A percentile compares a stretch with the other conserved stretches of the same genome.
Evolutionary conservation across 2,797 vertebrate species (phyloP).

Genomic region (Bryconaethiops microstoma): DNA sequence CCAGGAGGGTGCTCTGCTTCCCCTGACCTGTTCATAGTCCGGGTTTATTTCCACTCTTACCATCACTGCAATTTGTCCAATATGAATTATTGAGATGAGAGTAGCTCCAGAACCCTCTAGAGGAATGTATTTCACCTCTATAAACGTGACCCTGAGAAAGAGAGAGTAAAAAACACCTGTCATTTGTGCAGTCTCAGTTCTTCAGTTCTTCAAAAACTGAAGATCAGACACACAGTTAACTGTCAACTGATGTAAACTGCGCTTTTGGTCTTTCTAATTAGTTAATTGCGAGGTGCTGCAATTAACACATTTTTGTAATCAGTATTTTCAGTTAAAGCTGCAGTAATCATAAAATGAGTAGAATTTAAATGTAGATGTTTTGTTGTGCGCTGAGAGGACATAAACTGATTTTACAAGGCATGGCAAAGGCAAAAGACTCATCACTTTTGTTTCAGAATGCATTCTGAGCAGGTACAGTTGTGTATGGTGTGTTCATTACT

Average conservation of each 20-base stretch:
- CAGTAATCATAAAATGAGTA: background rate
- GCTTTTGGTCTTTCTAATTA: background rate
- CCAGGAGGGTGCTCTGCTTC: background rate
- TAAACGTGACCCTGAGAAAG: conserved; percentile 7
- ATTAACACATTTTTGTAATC: background rate
- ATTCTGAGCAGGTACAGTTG: background rate
- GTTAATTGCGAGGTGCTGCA: background rate
- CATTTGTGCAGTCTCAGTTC: background rate
- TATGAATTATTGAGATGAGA: conserved; percentile 36
- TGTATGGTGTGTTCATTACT: background rate
- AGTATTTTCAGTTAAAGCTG: background rate
- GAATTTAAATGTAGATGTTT: background rate
- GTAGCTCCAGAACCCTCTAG: background rate
- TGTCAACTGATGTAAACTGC: background rate
- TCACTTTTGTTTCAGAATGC: background rate
- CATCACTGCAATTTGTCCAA: conserved; percentile 32
- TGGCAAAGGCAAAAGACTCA: background rate
- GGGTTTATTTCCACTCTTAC: conserved; percentile 24
- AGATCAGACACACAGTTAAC: background rate
- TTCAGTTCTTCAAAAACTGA: background rate
- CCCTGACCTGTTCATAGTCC: background rate
- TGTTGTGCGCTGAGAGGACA: background rate
- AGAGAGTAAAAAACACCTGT: background rate
- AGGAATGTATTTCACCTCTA: conserved; percentile 19
- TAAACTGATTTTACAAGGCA: no score